Percentiles rank a stretch among this genome's conserved stretches.
These are phyloP conservation scores for Metopolophium dirhodum DNA, from an alignment of 1,140 invertebrate genomes.

Conservation along the genomic window DNA sequence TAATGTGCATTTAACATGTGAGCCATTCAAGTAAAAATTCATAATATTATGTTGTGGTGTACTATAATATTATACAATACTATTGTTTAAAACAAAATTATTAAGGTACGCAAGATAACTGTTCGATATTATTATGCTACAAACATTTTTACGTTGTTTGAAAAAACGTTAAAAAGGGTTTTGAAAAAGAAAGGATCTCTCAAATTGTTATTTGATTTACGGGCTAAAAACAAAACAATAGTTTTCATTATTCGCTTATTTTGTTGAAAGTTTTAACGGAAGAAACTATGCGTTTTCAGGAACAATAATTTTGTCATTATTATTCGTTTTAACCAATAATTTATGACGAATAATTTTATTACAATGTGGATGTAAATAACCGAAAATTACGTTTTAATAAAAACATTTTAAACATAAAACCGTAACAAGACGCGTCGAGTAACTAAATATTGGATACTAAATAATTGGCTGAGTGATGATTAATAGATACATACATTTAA, in stretches of 20 bases:
- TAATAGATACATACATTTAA: background rate
- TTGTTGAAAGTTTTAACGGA: background rate
- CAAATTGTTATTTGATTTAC: background rate
- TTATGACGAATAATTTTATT: background rate
- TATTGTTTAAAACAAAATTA: constrained; percentile 19
- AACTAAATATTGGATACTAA: background rate
- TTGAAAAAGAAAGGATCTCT: background rate
- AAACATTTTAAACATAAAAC: background rate
- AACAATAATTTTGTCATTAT: background rate
- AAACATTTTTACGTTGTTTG: background rate
- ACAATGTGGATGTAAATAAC: background rate
- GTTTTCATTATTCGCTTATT: background rate
- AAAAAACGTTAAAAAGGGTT: background rate
- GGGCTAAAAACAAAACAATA: background rate
- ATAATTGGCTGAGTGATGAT: background rate
- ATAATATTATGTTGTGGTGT: background rate
- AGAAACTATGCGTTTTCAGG: background rate
- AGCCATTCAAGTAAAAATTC: background rate
- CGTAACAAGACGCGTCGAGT: background rate
- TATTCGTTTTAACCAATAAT: background rate
- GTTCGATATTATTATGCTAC: background rate
- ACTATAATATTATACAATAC: background rate
- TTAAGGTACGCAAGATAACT: background rate
- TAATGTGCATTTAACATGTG: constrained; percentile 16
- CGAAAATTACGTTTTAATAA: background rate